Base-by-base conservation (phyloP, 2,888 invertebrate genomes). In the Drosophila acutilabella region DNA sequence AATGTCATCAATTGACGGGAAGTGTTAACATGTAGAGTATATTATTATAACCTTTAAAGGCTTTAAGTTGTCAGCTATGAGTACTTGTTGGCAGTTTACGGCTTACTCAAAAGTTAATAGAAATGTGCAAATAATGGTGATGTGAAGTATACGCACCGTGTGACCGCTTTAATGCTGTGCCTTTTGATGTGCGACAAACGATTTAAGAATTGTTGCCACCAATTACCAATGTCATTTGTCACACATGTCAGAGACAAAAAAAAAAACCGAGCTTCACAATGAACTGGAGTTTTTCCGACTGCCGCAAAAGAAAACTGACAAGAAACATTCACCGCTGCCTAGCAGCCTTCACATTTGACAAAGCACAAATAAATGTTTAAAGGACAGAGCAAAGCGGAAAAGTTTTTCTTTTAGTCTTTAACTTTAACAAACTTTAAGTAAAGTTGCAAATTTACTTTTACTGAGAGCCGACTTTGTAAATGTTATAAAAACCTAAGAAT, bases 211-310 rank as follows among this genome's bases (percentile, higher is more conserved):
- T 78, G 85, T 69, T 65, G 68, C 52, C 73, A 71, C 53, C 69
- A 81, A 88, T 88, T 84, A 67, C 73, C 66, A 64, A 57, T 76
- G 70, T 65, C 79, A 70, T 75, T 88, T 73, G 73, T 71, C 76
- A 73, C 57, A 62, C 36, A 78, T 53, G 74, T 61, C 54, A 51
- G 20, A 20, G 44, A 1, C 20, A 11, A n/a, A 20, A 13, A n/a
- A 20, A 13, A 33, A 36, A 52, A n/a, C n/a, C 45, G 30, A 47
- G 38, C n/a, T 20, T n/a, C 26, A 2, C 2, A 18, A 11, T 52
- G 13, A 11, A 44, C 23, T 20, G 23, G 11, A 42, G 59, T 30
- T 51, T 51, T 51, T 48, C 23, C 48, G 3, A 11, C 18, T 54
- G 40, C 45, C 42, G 26, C 16, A 14, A 38, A 18, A n/a, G 48